Evolutionary conservation across 2,888 invertebrate genomes (phyloP), one percentile per base, ranked within the genome.

Genomic region (Bimastos eiseni): DNA sequence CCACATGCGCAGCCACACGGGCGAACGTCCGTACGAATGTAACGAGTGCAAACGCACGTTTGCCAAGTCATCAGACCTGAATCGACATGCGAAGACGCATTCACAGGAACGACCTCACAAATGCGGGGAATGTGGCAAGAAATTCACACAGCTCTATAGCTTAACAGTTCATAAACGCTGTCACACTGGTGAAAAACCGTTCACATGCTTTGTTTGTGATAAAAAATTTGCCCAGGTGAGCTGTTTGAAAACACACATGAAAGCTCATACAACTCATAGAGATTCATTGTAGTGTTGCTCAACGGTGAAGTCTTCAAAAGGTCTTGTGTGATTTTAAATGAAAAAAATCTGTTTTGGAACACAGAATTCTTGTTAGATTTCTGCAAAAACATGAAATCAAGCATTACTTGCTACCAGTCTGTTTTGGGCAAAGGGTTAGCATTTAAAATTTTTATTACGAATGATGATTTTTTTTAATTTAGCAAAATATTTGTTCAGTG

Each of bases 11-110:
- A 90, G 90, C 30, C 91, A 91, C 90, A 91, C 91, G 15, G 91
- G 91, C 19, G 91, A 91, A 49, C 49, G 91, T 15, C 91, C 91
- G 30, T 91, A 91, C 89, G 30, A 88, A 33, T 91, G 91, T 38
- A 44, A 70, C 34, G 55, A 55, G 88, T 91, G 91, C 88, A 38
- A n/a, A 17, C 70, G 91, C 30, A 90, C 90, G 86, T 91, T 91
- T 89, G 89, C 91, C 49, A 91, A 91, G 90, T 91, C 91, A 21
- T 91, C 95, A 8, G 95, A 95, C 92, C 93, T 95, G 21, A 95
- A 99, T 95, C 99, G 99, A 95, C 99, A 99, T 95, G 98, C 99
- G 95, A 96, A 99, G 93, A 99, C 99, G 41, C 99, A 99, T 94
- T 95, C 95, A 1, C 95, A 99, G 5, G 99, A 99, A 95, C 98